A percentile compares a stretch with the other conserved stretches of the same genome.
These are phyloP conservation scores for Epizoanthus stellaris DNA, from an alignment of 92 coral and sea anemone genomes.

Conservation along the genomic window DNA sequence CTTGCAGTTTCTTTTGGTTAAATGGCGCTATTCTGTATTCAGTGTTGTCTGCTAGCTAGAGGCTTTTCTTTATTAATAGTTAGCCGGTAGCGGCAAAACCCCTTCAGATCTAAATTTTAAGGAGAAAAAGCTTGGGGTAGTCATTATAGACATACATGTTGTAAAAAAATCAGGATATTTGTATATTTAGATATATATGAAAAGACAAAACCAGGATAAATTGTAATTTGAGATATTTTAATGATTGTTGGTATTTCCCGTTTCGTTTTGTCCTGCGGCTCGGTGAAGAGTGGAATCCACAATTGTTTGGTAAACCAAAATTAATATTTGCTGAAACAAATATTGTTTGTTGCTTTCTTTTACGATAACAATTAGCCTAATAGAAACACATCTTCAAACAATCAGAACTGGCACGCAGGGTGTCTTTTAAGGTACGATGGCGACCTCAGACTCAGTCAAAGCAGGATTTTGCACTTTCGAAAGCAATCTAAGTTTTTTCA, in stretches of 20 bases:
- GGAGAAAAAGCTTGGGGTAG: background rate
- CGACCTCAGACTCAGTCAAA: background rate
- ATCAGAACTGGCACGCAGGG: background rate
- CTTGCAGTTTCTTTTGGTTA: background rate
- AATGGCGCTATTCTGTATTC: too few relatives aligned
- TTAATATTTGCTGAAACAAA: constrained; percentile 5
- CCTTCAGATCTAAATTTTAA: background rate
- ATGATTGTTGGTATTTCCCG: background rate
- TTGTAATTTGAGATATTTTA: background rate
- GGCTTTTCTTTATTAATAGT: background rate
- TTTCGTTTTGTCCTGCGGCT: background rate
- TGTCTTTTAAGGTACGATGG: background rate
- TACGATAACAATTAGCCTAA: background rate
- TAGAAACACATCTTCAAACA: background rate
- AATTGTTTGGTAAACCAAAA: too few relatives aligned
- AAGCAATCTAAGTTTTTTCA: background rate
- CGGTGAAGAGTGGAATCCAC: too few relatives aligned
- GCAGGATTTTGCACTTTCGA: constrained; percentile 5
- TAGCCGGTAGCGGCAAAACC: background rate
- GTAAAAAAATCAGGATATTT: background rate
- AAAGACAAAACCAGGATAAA: background rate
- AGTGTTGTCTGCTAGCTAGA: too few relatives aligned
- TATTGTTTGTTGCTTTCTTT: constrained; percentile 14
- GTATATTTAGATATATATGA: background rate
- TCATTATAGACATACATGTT: background rate